These are phyloP conservation scores for Pristiophorus japonicus DNA, from an alignment of 2,113 vertebrate genomes.

Conservation along the genomic window DNA sequence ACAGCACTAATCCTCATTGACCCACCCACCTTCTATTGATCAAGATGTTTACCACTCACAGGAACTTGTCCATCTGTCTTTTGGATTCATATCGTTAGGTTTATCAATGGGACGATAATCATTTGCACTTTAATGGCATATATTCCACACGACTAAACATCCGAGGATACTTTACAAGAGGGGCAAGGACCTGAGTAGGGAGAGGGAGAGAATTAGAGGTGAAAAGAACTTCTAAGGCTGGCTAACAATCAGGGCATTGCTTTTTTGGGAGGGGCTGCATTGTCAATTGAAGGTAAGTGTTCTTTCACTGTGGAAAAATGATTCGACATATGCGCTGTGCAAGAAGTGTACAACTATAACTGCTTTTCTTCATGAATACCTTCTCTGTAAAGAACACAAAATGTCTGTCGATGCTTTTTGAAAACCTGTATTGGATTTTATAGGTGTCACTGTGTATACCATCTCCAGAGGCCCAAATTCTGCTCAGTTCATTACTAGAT, in stretches of 20 bases:
- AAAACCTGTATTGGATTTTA: background rate
- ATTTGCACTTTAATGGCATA: background rate
- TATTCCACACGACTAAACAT: background rate
- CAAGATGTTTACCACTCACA: background rate
- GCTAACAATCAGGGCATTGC: background rate
- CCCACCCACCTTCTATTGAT: background rate
- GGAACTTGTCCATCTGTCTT: background rate
- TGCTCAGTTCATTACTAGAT: conserved; percentile 45
- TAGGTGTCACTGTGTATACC: conserved; percentile 41
- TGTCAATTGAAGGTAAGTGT: background rate
- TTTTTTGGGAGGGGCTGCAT: background rate
- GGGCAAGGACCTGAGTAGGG: background rate
- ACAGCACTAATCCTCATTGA: background rate
- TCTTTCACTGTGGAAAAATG: background rate
- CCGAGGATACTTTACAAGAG: background rate
- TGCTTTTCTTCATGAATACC: background rate
- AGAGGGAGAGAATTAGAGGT: background rate
- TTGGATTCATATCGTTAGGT: background rate
- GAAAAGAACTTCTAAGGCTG: background rate
- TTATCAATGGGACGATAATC: background rate
- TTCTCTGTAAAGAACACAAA: background rate
- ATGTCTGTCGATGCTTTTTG: background rate
- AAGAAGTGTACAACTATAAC: background rate
- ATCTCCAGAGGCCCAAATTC: conserved; percentile 39
- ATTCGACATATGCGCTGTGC: background rate